These are phyloP conservation scores for Malacoctenus gilli DNA, from an alignment of 2,797 vertebrate genomes.

Conservation along the genomic window DNA sequence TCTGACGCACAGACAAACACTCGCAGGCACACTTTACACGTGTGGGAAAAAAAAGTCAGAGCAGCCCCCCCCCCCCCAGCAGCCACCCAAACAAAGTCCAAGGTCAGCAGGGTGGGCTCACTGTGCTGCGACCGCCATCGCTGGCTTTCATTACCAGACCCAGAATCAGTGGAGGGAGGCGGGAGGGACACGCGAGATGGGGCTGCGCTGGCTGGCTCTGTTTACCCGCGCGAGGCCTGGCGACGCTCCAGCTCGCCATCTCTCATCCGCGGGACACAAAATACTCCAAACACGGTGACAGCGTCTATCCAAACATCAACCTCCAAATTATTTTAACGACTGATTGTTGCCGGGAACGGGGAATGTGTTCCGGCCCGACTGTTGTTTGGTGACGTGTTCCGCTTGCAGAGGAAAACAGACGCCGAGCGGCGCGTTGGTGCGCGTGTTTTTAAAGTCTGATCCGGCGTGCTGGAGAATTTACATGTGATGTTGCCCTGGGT, in stretches of 20 bases:
- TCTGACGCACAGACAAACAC: constrained; percentile 8
- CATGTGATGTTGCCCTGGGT: too few species aligned
- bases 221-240: constrained; percentile 54
- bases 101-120: constrained; percentile 67
- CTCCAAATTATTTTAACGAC: constrained; percentile 35
- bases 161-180: constrained; percentile 51
- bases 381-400: constrained; percentile 7
- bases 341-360: background rate
- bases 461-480: too few species aligned
- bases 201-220: constrained; percentile 57
- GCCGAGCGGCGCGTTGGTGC: background rate
- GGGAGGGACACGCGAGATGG: constrained; percentile 56
- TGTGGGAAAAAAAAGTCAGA: constrained; percentile 41
- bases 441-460: background rate
- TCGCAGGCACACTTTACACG: constrained; percentile 28
- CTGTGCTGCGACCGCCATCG: constrained; percentile 58
- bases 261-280: constrained; percentile 34
- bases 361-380: background rate
- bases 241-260: constrained; percentile 36
- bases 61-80: constrained; percentile 56
- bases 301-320: constrained; percentile 28
- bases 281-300: constrained; percentile 39
- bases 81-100: constrained; percentile 70
- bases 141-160: constrained; percentile 64
- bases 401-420: background rate